Base-by-base conservation (phyloP, 2,888 invertebrate genomes). In the Meliscaeva auricollis region DNA sequence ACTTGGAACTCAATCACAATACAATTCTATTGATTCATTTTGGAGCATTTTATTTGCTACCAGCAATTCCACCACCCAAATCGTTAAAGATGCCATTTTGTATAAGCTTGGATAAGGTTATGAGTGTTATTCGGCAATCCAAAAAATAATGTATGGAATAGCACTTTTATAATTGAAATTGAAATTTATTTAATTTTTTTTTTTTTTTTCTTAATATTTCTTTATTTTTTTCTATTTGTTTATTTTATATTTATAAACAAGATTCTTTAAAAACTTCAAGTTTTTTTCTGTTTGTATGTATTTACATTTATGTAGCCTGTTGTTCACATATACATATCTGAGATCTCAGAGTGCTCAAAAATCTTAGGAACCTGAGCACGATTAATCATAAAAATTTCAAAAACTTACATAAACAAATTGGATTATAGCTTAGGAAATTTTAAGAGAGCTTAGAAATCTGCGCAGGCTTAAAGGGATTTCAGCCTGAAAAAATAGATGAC, bases 21-120 rank as follows among this genome's bases (percentile, higher is more conserved):
- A 90, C 90, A 1, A 88, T 89, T 32, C 87, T 89, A 3, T 83
- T 91, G 64, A 69, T 91, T 17, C 91, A 91, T 87, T 89, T 90
- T 78, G 84, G 90, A 6, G 89, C 89, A 15, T 90, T 88, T 73
- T 90, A 88, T 54, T 87, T 90, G 70, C 81, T 91, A 3, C 91
- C 91, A 0, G 90, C 89, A n/a, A 88, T 90, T 2, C 89, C 89
- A 2, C 89, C 90, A 1, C 88, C 90, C 3, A 88, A 88, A 26
- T 70, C 87, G 0, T 11, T 66, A 5, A 54, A 26, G 9, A 62
- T 80, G 44, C 80, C 85, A 1, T 64, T 66, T 17, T 66, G 38
- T 6, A 9, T 80, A 0, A 62, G 48, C 15, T 56, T 72, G 48
- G 41, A 73, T 38, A 72, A 75, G 11, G 64, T 58, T 15, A 79